These are phyloP conservation scores for Thermophis baileyi DNA, from an alignment of 2,113 vertebrate species.

Conservation along the genomic window DNA sequence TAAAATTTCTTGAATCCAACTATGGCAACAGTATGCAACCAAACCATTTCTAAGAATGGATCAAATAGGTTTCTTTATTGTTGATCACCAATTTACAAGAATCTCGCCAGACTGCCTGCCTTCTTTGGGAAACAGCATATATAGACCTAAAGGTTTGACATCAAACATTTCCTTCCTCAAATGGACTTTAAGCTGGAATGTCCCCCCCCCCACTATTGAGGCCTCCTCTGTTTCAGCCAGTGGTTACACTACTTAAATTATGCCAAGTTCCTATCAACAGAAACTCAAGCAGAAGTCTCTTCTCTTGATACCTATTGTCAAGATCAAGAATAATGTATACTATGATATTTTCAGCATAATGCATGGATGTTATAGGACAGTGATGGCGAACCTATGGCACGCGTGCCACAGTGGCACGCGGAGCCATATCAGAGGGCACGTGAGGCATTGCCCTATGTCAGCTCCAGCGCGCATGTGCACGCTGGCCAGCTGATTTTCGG, in stretches of 20 bases:
- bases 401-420: no score
- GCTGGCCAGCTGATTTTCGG: no score
- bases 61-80: background rate
- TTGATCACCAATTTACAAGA: background rate
- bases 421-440: no score
- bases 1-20: background rate
- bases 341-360: background rate
- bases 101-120: background rate
- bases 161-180: background rate
- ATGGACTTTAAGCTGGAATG: background rate
- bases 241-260: background rate
- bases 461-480: no score
- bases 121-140: background rate
- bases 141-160: background rate
- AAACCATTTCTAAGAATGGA: background rate
- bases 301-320: background rate
- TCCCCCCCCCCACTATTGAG: background rate
- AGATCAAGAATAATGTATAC: background rate
- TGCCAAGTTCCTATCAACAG: background rate
- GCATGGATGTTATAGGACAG: background rate
- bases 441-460: no score
- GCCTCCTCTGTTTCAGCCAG: background rate
- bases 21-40: background rate
- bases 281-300: background rate
- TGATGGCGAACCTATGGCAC: no score